Evolutionary conservation across 2,888 invertebrate species (phyloP), one percentile per base, ranked within the genome.

Genomic region (Pandemis heparana): DNA sequence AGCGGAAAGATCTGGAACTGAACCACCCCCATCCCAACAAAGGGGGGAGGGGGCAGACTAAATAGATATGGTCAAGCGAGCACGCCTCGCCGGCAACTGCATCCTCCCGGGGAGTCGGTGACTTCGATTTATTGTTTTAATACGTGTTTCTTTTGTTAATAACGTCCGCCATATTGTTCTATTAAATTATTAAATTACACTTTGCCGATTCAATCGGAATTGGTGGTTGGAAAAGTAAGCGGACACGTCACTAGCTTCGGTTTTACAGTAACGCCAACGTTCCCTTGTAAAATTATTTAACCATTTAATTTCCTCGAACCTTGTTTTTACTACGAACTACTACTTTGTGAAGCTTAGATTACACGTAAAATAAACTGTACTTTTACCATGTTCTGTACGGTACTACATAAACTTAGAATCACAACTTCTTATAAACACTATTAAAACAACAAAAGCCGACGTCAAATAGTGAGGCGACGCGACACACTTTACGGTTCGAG

Each of bases 211-310:
- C 10, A 85, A 80, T 80, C 80, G 75, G 77, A 77, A 79, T 75
- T 75, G 7, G 82, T 84, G 83, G 85, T 87, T 83, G 79, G 85
- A 83, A 86, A 89, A 89, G 89, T 83, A 89, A 90, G 90, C 91
- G 90, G 89, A 90, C 90, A 91, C 89, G 87, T 86, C 85, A 80
- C 84, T 82, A 85, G 85, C 84, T 78, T 80, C 82, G 84, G 80
- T 78, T 79, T 78, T 79, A 38, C 53, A 51, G 41, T 48, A 38
- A 64, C 43, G 32, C 48, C 16, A 43, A 5, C 18, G 51, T 32
- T 32, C 18, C 70, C 70, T 73, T 59, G 23, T 61, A 61, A 67
- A 67, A 56, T 38, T 7, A 68, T 59, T 68, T 62, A 38, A 53
- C 23, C 51, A 65, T 73, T 18, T 53, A 51, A 63, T 68, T 65